Base-by-base conservation (phyloP, 2,888 invertebrate genomes). In the Xylota segnis region DNA sequence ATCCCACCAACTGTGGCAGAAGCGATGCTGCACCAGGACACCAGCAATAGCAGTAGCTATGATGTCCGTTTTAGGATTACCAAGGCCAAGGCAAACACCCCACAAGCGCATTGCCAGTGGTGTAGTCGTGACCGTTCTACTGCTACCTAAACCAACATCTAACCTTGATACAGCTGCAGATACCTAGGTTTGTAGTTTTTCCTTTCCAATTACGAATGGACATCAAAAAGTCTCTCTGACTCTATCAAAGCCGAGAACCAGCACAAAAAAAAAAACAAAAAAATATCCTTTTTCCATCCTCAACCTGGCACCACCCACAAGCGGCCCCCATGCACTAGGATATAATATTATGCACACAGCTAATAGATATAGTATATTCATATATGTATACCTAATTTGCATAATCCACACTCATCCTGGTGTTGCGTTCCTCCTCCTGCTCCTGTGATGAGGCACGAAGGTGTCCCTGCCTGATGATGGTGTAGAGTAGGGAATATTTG, bases 381-480 rank as follows among this genome's bases (percentile, higher is more conserved):
- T 32, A 68, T 37, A 40, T 70, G 56, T 72, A 66, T 79, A 63
- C 79, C 65, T 79, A 72, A 79, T 79, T 79, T 79, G 79, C 72
- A 79, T 79, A 79, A 72, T 72, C 79, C 72, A 50, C 58, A 79
- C 72, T 72, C 79, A 66, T 72, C 79, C 65, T 72, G 40, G 34
- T n/a, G 63, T 37, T 78, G 54, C 43, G 56, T 45, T 27, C 29
- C 61, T 59, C 40, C 34, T 40, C 43, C 2, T 50, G 23, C 34
- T 40, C 43, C 2, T 50, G 23, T 23, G 47, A 27, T 27, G 45
- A n/a, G n/a, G n/a, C n/a, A n/a, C 7, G 52, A 45, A 23, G 59
- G 32, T 40, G 23, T 23, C 27, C 43, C n/a, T n/a, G n/a, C n/a
- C n/a, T n/a, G n/a, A n/a, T n/a, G 63, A 10, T 32, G 43, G 29